Conservation (phyloP, 1,140 invertebrate genomes). For the Dolichoris vasculosae region DNA sequence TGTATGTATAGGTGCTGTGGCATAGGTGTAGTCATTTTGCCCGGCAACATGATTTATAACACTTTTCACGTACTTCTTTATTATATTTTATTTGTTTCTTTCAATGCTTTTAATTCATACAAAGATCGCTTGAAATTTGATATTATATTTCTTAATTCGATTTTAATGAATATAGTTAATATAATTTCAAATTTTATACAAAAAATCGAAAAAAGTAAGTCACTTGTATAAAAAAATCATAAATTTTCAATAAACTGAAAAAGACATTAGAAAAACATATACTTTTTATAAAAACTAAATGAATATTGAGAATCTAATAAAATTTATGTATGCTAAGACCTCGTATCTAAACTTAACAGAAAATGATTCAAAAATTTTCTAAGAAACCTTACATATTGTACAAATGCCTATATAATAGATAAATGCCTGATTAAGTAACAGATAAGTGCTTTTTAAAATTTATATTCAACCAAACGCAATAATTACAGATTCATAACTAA, state of each 20-base stretch:
- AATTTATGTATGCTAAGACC: too few species aligned
- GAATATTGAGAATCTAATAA: too few species aligned
- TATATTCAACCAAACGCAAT: not conserved
- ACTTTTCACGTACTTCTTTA: not conserved
- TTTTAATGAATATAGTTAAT: too few species aligned
- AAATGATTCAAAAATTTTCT: not conserved
- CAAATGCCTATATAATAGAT: not conserved
- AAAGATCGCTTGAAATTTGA: too few species aligned
- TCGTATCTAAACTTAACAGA: too few species aligned
- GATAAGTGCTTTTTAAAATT: not conserved
- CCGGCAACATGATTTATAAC: not conserved
- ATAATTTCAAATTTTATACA: too few species aligned
- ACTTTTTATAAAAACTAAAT: too few species aligned
- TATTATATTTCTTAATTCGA: too few species aligned
- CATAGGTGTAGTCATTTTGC: too few species aligned
- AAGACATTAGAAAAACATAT: not conserved
- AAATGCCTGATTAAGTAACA: not conserved
- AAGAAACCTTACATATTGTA: not conserved
- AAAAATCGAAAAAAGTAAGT: too few species aligned
- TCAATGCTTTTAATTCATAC: too few species aligned
- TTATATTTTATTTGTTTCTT: not conserved
- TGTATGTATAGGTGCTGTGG: too few species aligned
- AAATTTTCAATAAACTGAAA: not conserved
- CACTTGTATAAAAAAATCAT: not conserved
- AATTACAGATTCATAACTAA: not conserved